Percentiles rank a stretch among this genome's conserved stretches.
These are phyloP conservation scores for Premnoplex brunnescens DNA, from an alignment of 2,797 vertebrate species.

Conservation along the genomic window DNA sequence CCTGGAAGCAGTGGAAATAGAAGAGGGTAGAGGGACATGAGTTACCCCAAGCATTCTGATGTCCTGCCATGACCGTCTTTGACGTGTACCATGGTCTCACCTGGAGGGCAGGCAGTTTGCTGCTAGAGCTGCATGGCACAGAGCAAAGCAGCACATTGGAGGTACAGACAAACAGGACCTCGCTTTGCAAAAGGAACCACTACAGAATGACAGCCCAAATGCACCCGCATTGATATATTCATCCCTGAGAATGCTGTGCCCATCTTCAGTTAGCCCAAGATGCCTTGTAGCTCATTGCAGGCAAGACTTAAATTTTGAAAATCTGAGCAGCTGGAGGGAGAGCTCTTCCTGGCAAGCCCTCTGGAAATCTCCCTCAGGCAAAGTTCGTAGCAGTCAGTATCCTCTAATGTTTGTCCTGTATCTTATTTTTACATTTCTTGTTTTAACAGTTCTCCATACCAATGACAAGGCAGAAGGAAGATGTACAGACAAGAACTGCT, in stretches of 20 bases:
- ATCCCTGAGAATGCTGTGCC: neutral
- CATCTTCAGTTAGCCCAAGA: neutral
- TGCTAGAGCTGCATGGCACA: neutral
- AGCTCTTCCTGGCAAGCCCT: neutral
- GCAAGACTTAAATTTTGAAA: neutral
- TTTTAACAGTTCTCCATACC: neutral
- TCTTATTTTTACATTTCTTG: constrained; percentile 16
- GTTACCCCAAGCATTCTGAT: neutral
- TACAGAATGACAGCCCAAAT: neutral
- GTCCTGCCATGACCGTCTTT: neutral
- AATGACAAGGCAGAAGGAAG: neutral
- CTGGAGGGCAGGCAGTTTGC: neutral
- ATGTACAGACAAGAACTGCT: neutral
- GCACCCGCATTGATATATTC: neutral
- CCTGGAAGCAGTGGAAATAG: neutral
- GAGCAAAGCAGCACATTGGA: neutral
- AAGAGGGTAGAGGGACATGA: rapidly evolving
- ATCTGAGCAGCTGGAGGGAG: neutral
- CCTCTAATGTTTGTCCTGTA: neutral
- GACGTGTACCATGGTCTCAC: neutral
- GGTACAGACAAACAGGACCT: neutral
- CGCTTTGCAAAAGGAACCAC: neutral
- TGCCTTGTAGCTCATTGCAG: neutral
- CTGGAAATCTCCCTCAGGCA: constrained; percentile 29
- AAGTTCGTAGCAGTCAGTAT: neutral